Evolutionary conservation across 2,113 vertebrate genomes (phyloP), one percentile per base, ranked within the genome.

Genomic region (Myocastor coypus): DNA sequence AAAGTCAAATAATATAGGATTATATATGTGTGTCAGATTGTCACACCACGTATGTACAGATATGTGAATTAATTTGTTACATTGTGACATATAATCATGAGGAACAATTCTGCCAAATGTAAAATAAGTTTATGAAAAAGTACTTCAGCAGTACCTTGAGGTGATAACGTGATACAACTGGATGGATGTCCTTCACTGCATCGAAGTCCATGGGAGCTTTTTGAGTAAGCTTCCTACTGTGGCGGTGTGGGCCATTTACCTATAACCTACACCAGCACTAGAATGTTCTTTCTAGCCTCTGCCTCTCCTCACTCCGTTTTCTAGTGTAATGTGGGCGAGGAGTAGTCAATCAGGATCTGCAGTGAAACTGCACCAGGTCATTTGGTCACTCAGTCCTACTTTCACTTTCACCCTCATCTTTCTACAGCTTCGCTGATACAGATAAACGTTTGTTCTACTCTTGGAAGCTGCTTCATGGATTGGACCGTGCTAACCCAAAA

Each of bases 91-190:
- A n/a, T 6, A 57, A 42, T 7, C 61, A 40, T 13, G n/a, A 42
- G 57, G 26, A 69, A 63, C 28, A 55, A 89, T n/a, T 40, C 1
- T 69, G 34, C 61, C 52, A 82, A 61, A 83, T 28, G 7, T 1
- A 91, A 86, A 40, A 83, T 86, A 80, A n/a, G 1, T 80, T 83
- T 83, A 66, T 46, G 37, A 87, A 92, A 82, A 78, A 6, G n/a
- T 50, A n/a, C 17, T 46, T 46, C 46, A 46, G 46, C 46, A 46
- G 46, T 46, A 46, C 46, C 16, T 77, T 42, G 24, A 26, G 66
- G 66, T 82, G 24, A 16, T 34, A 66, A 26, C 22, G 37, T 81
- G 40, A 91, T 34, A 14, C 69, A 81, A 46, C 32, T 77, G 3
- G 30, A 55, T 17, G 9, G 42, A 26, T 84, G 16, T 12, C 50